Evolutionary conservation across 2,113 vertebrate species (phyloP).

Genomic region (Anhinga rufa): DNA sequence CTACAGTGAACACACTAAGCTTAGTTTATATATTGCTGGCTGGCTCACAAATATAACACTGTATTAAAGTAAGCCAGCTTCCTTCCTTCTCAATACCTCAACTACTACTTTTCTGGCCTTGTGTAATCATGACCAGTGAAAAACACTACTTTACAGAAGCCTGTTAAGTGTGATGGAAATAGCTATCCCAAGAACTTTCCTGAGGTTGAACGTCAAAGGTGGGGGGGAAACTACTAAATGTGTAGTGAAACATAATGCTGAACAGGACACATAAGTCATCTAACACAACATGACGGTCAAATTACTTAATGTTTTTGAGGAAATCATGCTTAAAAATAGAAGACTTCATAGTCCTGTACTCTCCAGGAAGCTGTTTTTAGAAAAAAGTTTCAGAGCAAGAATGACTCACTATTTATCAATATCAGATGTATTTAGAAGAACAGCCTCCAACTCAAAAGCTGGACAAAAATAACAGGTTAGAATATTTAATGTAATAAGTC

Average conservation of each 20-base stretch:
- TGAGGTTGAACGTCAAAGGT: background rate
- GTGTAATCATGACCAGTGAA: background rate
- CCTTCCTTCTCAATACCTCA: background rate
- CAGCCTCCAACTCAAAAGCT: background rate
- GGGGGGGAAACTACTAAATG: background rate
- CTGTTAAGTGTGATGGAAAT: background rate
- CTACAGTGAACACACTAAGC: background rate
- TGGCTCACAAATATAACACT: background rate
- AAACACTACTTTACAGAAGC: background rate
- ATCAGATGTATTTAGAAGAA: background rate
- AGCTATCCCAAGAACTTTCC: background rate
- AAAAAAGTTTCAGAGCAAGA: background rate
- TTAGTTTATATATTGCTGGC: background rate
- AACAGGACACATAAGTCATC: background rate
- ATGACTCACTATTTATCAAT: background rate
- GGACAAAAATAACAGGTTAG: background rate
- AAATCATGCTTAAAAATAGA: conserved; percentile 26
- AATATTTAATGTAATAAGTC: background rate
- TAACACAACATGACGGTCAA: background rate
- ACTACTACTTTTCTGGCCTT: background rate
- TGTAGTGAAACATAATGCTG: background rate
- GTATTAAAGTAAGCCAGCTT: background rate
- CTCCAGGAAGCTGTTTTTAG: background rate
- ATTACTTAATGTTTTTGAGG: background rate
- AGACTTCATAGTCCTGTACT: background rate